Evolutionary conservation across 2,113 vertebrate species (phyloP).

Genomic region (Brachionichthys hirsutus): DNA sequence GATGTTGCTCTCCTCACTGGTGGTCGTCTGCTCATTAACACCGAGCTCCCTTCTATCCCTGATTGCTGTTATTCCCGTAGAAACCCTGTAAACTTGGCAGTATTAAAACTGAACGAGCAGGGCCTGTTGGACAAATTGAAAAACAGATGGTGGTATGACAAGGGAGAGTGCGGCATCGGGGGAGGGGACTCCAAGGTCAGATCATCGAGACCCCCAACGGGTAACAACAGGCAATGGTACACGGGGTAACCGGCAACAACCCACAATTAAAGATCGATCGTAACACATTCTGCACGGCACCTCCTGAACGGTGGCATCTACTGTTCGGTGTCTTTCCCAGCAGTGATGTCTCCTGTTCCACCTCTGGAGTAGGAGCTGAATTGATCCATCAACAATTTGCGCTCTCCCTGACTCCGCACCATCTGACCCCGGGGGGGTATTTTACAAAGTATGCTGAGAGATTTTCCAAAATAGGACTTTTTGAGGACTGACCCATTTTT

Average conservation of each 20-base stretch:
- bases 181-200: constrained; percentile 99
- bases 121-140: constrained; percentile 99
- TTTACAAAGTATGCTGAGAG: neutral
- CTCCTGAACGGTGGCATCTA: too few species aligned
- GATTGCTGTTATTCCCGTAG: constrained; percentile 82
- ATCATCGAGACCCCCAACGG: constrained; percentile 89
- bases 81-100: constrained; percentile 99
- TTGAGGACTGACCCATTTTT: too few species aligned
- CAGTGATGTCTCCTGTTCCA: neutral
- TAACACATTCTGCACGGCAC: constrained; percentile 37
- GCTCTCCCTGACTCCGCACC: neutral
- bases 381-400: neutral
- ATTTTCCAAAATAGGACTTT: too few species aligned
- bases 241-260: constrained; percentile 90
- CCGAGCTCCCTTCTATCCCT: constrained; percentile 48
- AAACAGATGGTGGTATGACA: constrained; percentile 99
- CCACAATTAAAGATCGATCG: neutral
- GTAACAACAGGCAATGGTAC: constrained; percentile 80
- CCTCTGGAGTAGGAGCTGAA: neutral
- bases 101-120: constrained; percentile 99
- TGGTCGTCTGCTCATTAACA: constrained; percentile 50
- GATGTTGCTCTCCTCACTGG: constrained; percentile 37
- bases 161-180: constrained; percentile 98
- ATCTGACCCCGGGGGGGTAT: constrained; percentile 20
- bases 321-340: neutral